Evolutionary conservation across 2,113 vertebrate species (phyloP).

Genomic region (Telmatochromis sp.): DNA sequence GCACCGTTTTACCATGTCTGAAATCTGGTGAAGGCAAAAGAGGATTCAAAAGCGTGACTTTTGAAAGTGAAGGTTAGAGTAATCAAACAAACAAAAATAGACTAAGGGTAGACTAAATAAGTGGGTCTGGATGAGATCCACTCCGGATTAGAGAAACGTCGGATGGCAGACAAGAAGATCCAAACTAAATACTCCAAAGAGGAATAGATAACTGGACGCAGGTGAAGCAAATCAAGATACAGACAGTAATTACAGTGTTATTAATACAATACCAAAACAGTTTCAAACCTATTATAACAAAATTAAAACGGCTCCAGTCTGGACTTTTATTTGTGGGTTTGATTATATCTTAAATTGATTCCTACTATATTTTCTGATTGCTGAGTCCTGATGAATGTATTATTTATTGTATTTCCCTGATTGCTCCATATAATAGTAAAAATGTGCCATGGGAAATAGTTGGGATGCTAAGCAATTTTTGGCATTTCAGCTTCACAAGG

Average conservation of each 20-base stretch:
- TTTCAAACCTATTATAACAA: background rate
- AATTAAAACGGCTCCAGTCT: background rate
- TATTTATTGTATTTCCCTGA: background rate
- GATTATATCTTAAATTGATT: background rate
- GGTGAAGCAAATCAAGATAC: background rate
- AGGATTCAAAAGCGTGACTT: accelerated
- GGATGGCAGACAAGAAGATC: background rate
- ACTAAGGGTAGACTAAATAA: background rate
- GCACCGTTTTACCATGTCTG: background rate
- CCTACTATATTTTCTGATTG: background rate
- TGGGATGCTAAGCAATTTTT: background rate
- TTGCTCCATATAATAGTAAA: background rate
- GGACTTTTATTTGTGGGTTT: background rate
- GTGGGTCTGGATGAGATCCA: accelerated
- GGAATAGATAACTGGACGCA: accelerated
- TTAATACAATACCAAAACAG: background rate
- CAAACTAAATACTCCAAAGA: background rate
- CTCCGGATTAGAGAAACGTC: background rate
- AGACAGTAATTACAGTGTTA: background rate
- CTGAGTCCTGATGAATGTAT: background rate
- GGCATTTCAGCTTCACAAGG: conserved; percentile 9
- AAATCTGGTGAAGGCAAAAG: background rate
- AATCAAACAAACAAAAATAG: background rate
- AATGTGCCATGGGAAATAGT: conserved; percentile 11
- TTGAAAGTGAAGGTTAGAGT: background rate